Percentiles rank a stretch among this genome's conserved stretches.
Conservation (phyloP, 64 coral and sea anemone genomes). For the Pocillopora damicornis region DNA sequence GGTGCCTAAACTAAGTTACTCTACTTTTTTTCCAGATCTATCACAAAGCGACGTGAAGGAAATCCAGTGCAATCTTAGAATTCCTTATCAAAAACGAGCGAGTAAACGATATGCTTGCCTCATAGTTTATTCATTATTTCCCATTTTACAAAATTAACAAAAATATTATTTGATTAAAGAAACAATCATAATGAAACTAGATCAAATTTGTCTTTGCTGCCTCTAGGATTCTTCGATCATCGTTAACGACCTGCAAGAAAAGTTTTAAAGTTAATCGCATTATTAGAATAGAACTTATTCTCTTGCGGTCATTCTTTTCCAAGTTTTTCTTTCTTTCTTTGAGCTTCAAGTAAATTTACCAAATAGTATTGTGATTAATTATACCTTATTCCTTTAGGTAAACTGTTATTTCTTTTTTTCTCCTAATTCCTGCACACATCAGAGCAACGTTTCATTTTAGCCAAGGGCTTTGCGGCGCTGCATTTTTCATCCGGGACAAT, state of each 20-base stretch:
- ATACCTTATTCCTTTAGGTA: neutral
- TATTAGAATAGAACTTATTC: too few species aligned
- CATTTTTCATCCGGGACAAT: slow-evolving; percentile 16
- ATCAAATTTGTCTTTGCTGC: neutral
- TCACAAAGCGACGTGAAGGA: too few species aligned
- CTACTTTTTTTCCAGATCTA: too few species aligned
- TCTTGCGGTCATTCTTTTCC: too few species aligned
- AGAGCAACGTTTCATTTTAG: slow-evolving; percentile 27
- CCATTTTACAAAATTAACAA: neutral
- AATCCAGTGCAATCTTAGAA: too few species aligned
- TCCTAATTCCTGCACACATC: neutral
- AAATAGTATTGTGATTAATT: too few species aligned
- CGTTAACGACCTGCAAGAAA: too few species aligned
- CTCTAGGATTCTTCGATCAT: too few species aligned
- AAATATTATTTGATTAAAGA: neutral
- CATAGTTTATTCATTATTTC: slow-evolving; percentile 4
- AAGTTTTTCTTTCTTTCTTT: neutral
- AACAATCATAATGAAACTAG: neutral
- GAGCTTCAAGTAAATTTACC: neutral
- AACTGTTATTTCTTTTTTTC: neutral
- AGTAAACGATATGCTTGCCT: too few species aligned
- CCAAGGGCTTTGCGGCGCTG: neutral
- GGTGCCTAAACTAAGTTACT: too few species aligned
- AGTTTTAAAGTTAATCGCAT: too few species aligned
- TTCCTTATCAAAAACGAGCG: too few species aligned